Evolutionary conservation across 2,888 invertebrate species (phyloP).

Genomic region (Empis livida): DNA sequence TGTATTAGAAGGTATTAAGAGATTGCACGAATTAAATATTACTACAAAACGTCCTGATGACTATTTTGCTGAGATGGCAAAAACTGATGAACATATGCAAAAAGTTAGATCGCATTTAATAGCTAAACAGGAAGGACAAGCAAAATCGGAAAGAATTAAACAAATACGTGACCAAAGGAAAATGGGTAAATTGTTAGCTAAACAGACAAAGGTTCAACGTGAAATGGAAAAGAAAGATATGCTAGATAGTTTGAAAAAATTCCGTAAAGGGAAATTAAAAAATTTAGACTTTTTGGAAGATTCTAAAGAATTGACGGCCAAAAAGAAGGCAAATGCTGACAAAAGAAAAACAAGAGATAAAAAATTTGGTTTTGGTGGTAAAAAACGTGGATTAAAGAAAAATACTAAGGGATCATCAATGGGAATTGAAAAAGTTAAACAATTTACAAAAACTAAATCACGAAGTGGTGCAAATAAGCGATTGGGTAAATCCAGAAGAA

Average conservation of each 20-base stretch:
- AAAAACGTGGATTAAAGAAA: slow-evolving; percentile 76
- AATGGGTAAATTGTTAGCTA: slow-evolving; percentile 80
- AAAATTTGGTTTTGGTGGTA: slow-evolving; percentile 92
- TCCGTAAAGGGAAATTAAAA: slow-evolving; percentile 68
- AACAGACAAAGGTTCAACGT: slow-evolving; percentile 70
- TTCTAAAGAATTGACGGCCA: slow-evolving; percentile 34
- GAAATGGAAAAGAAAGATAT: slow-evolving; percentile 85
- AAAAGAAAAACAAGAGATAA: slow-evolving; percentile 60
- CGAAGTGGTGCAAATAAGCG: slow-evolving; percentile 36
- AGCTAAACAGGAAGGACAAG: slow-evolving; percentile 72
- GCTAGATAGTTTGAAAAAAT: slow-evolving; percentile 86
- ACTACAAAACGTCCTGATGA: slow-evolving; percentile 81
- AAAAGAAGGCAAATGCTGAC: slow-evolving; percentile 31
- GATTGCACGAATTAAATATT: slow-evolving; percentile 60
- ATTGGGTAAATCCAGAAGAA: slow-evolving; percentile 42
- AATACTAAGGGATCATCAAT: slow-evolving; percentile 67
- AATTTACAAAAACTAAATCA: slow-evolving; percentile 21
- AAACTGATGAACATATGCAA: slow-evolving; percentile 94
- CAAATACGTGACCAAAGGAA: slow-evolving; percentile 84
- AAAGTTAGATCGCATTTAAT: slow-evolving; percentile 74
- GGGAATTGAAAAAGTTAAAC: slow-evolving; percentile 26
- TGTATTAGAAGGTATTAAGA: slow-evolving; percentile 65
- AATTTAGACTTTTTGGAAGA: slow-evolving; percentile 72
- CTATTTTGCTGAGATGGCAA: slow-evolving; percentile 99
- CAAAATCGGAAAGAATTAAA: slow-evolving; percentile 78